These are phyloP conservation scores for Lepidocolaptes lacrymiger DNA, from an alignment of 2,797 vertebrate genomes.

Conservation along the genomic window DNA sequence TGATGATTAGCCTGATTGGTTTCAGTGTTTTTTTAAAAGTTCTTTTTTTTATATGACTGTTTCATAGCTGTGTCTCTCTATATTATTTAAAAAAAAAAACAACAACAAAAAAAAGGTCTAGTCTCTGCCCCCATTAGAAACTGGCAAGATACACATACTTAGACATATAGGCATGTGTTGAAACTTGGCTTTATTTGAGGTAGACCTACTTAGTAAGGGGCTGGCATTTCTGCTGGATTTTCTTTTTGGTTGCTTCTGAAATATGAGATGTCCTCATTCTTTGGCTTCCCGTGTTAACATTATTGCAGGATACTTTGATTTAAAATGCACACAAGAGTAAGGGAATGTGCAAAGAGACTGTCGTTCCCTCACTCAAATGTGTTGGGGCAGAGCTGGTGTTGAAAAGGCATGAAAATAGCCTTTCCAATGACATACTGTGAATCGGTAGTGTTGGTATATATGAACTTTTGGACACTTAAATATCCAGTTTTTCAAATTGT, in stretches of 20 bases:
- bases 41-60: not conserved
- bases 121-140: not conserved
- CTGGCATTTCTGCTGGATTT: not conserved
- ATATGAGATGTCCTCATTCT: not conserved
- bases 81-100: not conserved
- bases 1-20: not conserved
- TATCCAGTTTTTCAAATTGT: fast-evolving
- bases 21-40: not conserved
- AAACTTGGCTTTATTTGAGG: not conserved
- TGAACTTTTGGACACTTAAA: not conserved
- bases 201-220: fast-evolving
- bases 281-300: not conserved
- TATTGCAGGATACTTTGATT: not conserved
- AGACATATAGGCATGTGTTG: not conserved
- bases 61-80: not conserved
- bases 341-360: not conserved
- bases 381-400: not conserved
- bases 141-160: not conserved
- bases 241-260: not conserved
- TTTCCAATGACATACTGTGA: not conserved
- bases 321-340: not conserved
- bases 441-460: not conserved
- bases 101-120: not conserved
- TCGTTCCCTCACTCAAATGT: not conserved
- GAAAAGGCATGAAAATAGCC: not conserved